Evolutionary conservation across 2,797 vertebrate genomes (phyloP), one percentile per base, ranked within the genome.

Genomic region (Etheostoma perlongum): DNA sequence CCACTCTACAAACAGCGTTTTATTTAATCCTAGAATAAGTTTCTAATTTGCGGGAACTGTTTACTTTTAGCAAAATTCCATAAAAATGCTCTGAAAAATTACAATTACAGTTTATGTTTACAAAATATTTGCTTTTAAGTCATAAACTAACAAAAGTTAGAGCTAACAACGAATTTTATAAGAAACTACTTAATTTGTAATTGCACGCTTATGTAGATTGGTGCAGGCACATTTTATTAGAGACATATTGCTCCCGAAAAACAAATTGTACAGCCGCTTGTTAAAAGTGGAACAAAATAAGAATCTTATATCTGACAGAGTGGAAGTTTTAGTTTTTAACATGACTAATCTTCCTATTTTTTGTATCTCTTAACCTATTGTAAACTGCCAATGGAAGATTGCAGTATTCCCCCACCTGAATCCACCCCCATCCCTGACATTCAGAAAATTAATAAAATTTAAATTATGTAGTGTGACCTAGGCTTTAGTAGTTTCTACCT

Each of bases 401-500:
- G 21, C 36, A 67, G 27, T 46, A 60, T 68, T 68, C 60, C 60
- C 60, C 49, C 2, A 9, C 51, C 46, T 73, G 72, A 64, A 83
- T 52, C 67, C 61, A 47, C 21, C 52, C 64, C 55, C 61, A 2
- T 44, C 68, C 67, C 58, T 33, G 48, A 70, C 57, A 60, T 53
- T 21, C 40, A 49, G 25, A 64, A 87, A 82, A 79, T 78, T 54
- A n/a, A 74, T 86, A 57, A 11, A 76, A 67, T 85, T 72, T 21
- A 80, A 78, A 72, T 44, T 40, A 36, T 74, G 79, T 79, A 76
- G 79, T 79, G 84, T 90, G 87, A 90, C 89, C 91, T 91, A 27
- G 83, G 87, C 86, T 89, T 89, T 55, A 65, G 76, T 87, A 81
- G 79, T 85, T 68, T 90, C 92, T 93, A 91, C 92, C 92, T 93